These are phyloP conservation scores for Himalopsyche tibetana DNA, from an alignment of 2,888 invertebrate genomes.

Conservation along the genomic window DNA sequence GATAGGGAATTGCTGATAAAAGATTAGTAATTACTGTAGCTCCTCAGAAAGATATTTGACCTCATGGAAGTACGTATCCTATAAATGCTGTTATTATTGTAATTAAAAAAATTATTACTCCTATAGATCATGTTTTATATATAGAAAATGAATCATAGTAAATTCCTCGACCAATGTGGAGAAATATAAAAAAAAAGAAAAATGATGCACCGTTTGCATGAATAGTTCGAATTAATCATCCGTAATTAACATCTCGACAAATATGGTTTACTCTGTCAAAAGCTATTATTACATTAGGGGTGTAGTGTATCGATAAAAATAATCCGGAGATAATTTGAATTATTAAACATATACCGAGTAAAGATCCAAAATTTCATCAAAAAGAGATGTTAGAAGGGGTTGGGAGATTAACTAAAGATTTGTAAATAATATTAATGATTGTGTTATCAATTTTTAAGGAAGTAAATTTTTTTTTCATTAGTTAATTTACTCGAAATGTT, in stretches of 20 bases:
- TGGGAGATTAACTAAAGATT: slow-evolving; percentile 79
- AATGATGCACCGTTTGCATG: slow-evolving; percentile 86
- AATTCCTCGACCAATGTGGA: slow-evolving; percentile 82
- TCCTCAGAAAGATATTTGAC: slow-evolving; percentile 89
- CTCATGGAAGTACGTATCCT: slow-evolving; percentile 87
- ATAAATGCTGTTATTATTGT: slow-evolving; percentile 85
- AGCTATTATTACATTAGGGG: slow-evolving; percentile 80
- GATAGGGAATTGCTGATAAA: slow-evolving; percentile 83
- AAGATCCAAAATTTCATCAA: slow-evolving; percentile 84
- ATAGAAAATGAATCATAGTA: slow-evolving; percentile 75
- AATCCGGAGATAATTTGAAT: slow-evolving; percentile 83
- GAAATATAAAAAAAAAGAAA: slow-evolving; percentile 83
- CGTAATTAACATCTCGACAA: slow-evolving; percentile 83
- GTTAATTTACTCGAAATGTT: slow-evolving; percentile 72
- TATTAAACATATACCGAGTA: slow-evolving; percentile 80
- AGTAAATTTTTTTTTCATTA: slow-evolving; percentile 73
- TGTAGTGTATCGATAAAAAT: slow-evolving; percentile 84
- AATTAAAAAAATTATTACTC: slow-evolving; percentile 81
- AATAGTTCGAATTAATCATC: slow-evolving; percentile 81
- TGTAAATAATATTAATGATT: slow-evolving; percentile 78
- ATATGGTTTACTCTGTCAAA: slow-evolving; percentile 83
- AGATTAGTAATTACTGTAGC: slow-evolving; percentile 88
- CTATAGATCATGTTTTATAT: slow-evolving; percentile 80
- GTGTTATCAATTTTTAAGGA: slow-evolving; percentile 73
- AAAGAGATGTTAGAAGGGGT: slow-evolving; percentile 79